Evolutionary conservation across 2,888 invertebrate genomes (phyloP).

Genomic region (Nipponacmea schrenckii): DNA sequence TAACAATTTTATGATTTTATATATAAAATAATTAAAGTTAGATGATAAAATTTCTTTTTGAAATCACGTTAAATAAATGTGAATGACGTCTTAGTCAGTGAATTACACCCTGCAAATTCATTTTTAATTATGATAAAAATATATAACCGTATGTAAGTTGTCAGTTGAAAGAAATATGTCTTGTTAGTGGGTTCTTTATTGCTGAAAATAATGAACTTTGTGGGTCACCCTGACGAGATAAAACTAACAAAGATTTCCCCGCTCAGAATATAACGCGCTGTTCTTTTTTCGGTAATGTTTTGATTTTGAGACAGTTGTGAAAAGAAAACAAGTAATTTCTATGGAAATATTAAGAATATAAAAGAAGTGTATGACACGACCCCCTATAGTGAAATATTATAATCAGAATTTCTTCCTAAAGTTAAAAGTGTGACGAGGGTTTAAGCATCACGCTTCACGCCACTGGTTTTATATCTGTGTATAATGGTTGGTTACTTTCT

Average conservation of each 20-base stretch:
- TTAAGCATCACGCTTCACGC: constrained; percentile 6
- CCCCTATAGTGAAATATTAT: constrained; percentile 3
- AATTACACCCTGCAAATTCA: no score
- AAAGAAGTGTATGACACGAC: constrained; percentile 6
- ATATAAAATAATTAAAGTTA: no score
- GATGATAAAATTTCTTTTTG: no score
- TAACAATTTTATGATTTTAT: no score
- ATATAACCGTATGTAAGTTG: neutral
- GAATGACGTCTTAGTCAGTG: no score
- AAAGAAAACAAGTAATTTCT: neutral
- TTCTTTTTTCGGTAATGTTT: no score
- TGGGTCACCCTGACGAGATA: no score
- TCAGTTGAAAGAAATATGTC: neutral
- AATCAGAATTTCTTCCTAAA: neutral
- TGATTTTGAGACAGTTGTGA: neutral
- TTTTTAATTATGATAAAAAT: neutral
- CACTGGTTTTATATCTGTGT: neutral
- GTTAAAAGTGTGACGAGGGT: neutral
- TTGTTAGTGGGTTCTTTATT: neutral
- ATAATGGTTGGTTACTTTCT: neutral
- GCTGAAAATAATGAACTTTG: no score
- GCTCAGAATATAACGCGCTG: no score
- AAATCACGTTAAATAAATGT: no score
- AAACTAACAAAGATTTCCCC: no score
- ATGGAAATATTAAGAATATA: neutral